A percentile compares a stretch with the other conserved stretches of the same genome.
Evolutionary conservation across 2,113 vertebrate species (phyloP).

Genomic region (Anolis sagrei): DNA sequence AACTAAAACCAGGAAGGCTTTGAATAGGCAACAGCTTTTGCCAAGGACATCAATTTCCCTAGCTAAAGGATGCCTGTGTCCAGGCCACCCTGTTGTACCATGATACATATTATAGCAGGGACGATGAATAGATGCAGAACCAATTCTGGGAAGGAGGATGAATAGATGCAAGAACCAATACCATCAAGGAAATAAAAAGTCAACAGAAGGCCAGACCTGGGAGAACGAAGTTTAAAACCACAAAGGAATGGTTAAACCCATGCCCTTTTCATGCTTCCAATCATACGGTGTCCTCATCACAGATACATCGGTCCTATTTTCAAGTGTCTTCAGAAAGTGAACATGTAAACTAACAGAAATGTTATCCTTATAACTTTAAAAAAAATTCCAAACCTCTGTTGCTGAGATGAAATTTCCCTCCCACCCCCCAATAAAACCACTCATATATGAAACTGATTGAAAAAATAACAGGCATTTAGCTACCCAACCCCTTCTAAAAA

Average conservation of each 20-base stretch:
- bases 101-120: slow-evolving; percentile 1
- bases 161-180: slow-evolving; percentile 28
- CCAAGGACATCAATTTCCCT: slow-evolving; percentile 1
- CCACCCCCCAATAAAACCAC: slow-evolving; percentile 4
- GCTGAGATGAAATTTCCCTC: slow-evolving; percentile 57
- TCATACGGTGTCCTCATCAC: slow-evolving; percentile 77
- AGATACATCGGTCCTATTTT: slow-evolving; percentile 85
- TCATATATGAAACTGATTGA: neutral
- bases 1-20: neutral
- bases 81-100: neutral
- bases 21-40: slow-evolving; percentile 9
- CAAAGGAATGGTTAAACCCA: slow-evolving; percentile 23
- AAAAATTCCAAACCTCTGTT: neutral
- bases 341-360: slow-evolving; percentile 82
- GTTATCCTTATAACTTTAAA: slow-evolving; percentile 64
- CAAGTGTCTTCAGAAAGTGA: slow-evolving; percentile 86
- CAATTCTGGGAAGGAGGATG: neutral
- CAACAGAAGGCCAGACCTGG: neutral
- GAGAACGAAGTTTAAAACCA: neutral
- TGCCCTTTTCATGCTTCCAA: slow-evolving; percentile 40
- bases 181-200: slow-evolving; percentile 7
- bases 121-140: neutral
- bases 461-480: slow-evolving; percentile 60
- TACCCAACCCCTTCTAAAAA: slow-evolving; percentile 57
- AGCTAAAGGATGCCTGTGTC: neutral